phyloP scores from a whole-genome alignment of 2,113 vertebrate genomes.

The Eudyptes chrysolophus region DNA sequence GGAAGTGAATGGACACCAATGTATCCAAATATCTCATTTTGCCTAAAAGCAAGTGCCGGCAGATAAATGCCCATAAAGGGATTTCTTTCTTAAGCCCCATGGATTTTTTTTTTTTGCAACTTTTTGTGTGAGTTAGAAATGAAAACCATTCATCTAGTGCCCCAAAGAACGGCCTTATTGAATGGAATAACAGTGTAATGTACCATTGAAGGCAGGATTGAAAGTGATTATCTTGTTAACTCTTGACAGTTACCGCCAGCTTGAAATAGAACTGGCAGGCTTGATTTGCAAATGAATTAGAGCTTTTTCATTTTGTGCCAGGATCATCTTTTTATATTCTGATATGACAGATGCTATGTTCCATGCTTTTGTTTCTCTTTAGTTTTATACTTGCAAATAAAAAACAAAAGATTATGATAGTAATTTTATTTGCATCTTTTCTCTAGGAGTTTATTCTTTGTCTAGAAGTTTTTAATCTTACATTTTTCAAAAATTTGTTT shows the following conservation, averaged over 20 bases:
- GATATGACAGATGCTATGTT: constrained; percentile 97
- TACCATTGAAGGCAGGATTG: constrained; percentile 96
- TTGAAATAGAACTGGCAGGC: constrained; percentile 94
- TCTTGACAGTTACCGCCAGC: constrained; percentile 96
- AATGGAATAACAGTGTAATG: constrained; percentile 92
- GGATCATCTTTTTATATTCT: constrained; percentile 99
- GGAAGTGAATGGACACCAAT: constrained; percentile 83
- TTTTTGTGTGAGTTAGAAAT: constrained; percentile 87
- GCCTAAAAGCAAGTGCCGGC: constrained; percentile 89
- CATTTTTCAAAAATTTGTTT: constrained; percentile 78
- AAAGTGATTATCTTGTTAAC: constrained; percentile 99
- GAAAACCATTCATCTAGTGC: constrained; percentile 88
- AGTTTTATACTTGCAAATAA: constrained; percentile 84
- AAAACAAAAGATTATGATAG: constrained; percentile 90
- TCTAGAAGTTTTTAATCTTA: constrained; percentile 86
- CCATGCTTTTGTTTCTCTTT: constrained; percentile 89
- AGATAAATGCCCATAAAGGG: constrained; percentile 86
- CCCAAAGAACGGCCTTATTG: constrained; percentile 88
- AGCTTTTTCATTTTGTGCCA: constrained; percentile 93
- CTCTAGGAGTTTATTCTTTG: constrained; percentile 87
- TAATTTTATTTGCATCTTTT: constrained; percentile 85
- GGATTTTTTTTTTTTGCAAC: constrained; percentile 77
- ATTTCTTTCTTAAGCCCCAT: constrained; percentile 85
- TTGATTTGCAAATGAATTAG: constrained; percentile 99
- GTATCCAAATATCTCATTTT: constrained; percentile 89